A percentile compares a stretch with the other conserved stretches of the same genome.
phyloP scores from a whole-genome alignment of 2,888 invertebrate genomes.

The Pterostichus madidus region DNA sequence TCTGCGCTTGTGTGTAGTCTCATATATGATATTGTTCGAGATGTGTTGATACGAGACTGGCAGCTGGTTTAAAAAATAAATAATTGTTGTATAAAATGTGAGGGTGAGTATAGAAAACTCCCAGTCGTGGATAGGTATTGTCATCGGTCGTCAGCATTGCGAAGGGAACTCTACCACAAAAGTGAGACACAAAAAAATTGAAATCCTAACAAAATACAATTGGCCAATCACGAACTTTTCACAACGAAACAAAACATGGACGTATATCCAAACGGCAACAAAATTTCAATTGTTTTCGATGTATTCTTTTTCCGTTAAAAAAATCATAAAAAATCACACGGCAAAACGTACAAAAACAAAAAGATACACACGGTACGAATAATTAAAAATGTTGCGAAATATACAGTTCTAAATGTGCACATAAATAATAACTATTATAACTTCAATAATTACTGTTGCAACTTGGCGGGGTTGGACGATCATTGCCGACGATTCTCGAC shows the following conservation, averaged over 20 bases:
- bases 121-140: neutral
- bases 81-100: constrained; percentile 33
- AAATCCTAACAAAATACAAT: constrained; percentile 64
- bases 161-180: constrained; percentile 40
- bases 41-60: constrained; percentile 17
- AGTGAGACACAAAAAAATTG: constrained; percentile 52
- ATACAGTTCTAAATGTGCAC: constrained; percentile 18
- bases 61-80: constrained; percentile 43
- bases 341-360: constrained; percentile 36
- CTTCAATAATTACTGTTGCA: constrained; percentile 1
- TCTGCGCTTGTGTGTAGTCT: too few species aligned
- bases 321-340: constrained; percentile 44
- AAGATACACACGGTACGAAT: constrained; percentile 52
- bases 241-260: constrained; percentile 56
- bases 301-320: constrained; percentile 61
- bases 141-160: constrained; percentile 47
- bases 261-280: constrained; percentile 61
- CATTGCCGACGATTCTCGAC: too few species aligned
- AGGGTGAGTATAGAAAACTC: constrained; percentile 1
- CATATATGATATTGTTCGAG: neutral
- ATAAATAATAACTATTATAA: constrained; percentile 48
- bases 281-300: constrained; percentile 66
- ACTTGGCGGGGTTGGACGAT: too few species aligned
- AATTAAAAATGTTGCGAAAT: constrained; percentile 59
- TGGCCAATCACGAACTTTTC: constrained; percentile 62